Percentiles rank a stretch among this genome's conserved stretches.
Evolutionary conservation across 2,113 vertebrate species (phyloP).

Genomic region (Cavia porcellus): DNA sequence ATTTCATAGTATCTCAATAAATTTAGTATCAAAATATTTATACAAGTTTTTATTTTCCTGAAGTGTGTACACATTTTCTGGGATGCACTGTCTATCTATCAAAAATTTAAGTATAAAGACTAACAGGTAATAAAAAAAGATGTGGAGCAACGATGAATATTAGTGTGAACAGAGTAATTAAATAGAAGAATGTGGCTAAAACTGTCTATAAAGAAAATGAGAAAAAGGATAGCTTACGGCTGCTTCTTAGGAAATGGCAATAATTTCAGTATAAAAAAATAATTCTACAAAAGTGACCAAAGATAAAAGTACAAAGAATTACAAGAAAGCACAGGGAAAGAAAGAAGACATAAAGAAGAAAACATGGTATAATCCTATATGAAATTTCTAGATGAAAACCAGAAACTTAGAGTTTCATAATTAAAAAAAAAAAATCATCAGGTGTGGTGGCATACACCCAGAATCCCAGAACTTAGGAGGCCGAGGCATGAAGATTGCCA

Average conservation of each 20-base stretch:
- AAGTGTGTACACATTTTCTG: not conserved
- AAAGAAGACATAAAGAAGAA: not conserved
- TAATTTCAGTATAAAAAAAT: not conserved
- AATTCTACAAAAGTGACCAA: not conserved
- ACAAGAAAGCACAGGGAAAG: not conserved
- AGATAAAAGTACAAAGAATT: not conserved
- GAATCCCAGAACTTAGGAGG: not conserved
- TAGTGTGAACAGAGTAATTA: not conserved
- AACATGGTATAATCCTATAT: not conserved
- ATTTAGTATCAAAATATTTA: not conserved
- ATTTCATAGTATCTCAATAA: not conserved
- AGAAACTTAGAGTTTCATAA: constrained; percentile 20
- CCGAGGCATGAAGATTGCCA: not conserved
- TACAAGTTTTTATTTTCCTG: not conserved
- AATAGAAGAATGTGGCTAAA: not conserved
- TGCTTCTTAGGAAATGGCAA: not conserved
- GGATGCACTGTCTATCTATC: not conserved
- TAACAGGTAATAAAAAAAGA: not conserved
- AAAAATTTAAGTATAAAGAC: constrained; percentile 22
- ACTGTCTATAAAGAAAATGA: not conserved
- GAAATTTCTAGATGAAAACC: not conserved
- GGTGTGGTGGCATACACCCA: not conserved
- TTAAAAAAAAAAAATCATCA: not conserved
- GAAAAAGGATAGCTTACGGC: not conserved
- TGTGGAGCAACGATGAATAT: not conserved